These are phyloP conservation scores for Helicoverpa zea DNA, from an alignment of 1,140 invertebrate species.

Conservation along the genomic window DNA sequence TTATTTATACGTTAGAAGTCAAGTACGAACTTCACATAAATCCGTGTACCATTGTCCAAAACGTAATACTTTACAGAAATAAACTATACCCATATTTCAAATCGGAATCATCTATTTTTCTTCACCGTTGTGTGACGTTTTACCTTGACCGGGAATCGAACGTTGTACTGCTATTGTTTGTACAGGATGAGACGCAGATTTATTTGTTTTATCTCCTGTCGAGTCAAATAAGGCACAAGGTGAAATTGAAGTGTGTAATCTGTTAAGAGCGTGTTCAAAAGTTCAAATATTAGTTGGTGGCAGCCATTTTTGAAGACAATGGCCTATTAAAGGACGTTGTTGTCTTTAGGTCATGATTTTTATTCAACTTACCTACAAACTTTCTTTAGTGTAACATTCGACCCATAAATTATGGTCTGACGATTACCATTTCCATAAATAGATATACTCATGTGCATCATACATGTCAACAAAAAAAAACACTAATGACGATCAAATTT, in stretches of 20 bases:
- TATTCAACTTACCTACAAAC: no score
- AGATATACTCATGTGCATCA: neutral
- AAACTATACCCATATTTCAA: constrained; percentile 32
- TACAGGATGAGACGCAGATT: constrained; percentile 17
- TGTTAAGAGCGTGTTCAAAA: neutral
- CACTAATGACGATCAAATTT: neutral
- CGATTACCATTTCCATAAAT: neutral
- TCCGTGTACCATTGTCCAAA: constrained; percentile 11
- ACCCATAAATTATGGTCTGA: no score
- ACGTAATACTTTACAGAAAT: constrained; percentile 16
- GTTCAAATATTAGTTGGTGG: neutral
- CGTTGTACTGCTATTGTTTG: constrained; percentile 40
- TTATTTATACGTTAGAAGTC: neutral
- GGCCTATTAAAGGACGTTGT: no score
- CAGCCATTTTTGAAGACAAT: no score
- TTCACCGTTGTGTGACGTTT: constrained; percentile 7
- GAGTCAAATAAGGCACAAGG: constrained; percentile 18
- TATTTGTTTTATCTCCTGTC: constrained; percentile 38
- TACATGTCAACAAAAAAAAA: neutral
- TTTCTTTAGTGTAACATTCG: no score
- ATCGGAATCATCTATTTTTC: constrained; percentile 48
- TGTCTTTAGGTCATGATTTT: no score
- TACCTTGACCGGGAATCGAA: constrained; percentile 53
- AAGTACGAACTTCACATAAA: neutral
- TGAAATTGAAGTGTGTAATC: constrained; percentile 29